Base-by-base conservation (phyloP, 2,113 vertebrate species). In the Pachyramphus minor region DNA sequence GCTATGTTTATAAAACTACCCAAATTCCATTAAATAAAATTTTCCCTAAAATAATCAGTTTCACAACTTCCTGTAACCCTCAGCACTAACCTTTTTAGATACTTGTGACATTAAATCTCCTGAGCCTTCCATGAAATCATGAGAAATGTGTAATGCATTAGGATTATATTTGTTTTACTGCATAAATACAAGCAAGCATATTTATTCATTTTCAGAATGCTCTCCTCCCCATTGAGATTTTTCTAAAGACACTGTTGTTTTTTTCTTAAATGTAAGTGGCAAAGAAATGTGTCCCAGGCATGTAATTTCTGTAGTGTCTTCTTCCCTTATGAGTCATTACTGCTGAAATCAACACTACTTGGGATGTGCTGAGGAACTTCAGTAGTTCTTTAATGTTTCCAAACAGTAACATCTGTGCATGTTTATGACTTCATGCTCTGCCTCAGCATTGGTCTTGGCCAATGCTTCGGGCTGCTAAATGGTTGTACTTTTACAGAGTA, bases 381-480 rank as follows among this genome's bases (percentile, higher is more conserved):
- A 93, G 90, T 69, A 93, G 78, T 86, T 90, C 75, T 94, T 95
- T 50, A 80, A 62, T 93, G 92, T 94, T 95, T 95, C 76, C 92
- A 93, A 94, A 96, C 87, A 96, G 85, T 83, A 94, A 95, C 92
- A 96, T 96, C 95, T 97, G 95, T 94, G 88, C 79, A 50, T 88
- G 90, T 86, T 95, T 93, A 87, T 95, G 79, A 69, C 92, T 95
- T 95, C 75, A 62, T 93, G 62, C 66, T 90, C 58, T 93, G 87
- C 85, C 59, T 91, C 60, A 64, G 71, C 0, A 0, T 52, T 84
- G 83, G 82, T 74, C 84, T 91, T 92, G 72, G 82, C 67, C 68
- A 60, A 18, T 31, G 47, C 62, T 93, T 95, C 79, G 88, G 93
- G 35, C 63, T 89, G 68, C 50, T 81, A 77, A 77, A 64, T 80